Evolutionary conservation across 2,797 vertebrate genomes (phyloP).

Genomic region (Macropus fuliginosus): DNA sequence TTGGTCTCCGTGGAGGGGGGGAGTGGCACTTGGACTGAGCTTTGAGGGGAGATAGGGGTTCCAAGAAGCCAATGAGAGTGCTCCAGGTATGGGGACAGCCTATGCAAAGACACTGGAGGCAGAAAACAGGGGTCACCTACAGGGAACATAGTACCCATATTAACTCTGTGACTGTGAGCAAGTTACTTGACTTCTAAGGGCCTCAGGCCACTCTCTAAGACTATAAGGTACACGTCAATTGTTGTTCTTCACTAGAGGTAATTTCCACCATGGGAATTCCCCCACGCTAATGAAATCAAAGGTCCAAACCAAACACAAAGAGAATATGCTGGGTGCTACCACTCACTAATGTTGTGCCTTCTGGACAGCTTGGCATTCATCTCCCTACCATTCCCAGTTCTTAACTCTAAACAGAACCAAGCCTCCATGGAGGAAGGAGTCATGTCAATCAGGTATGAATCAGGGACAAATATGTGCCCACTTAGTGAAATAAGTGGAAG

Average conservation of each 20-base stretch:
- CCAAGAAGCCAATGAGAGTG: too few species aligned
- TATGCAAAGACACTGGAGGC: background rate
- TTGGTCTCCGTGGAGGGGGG: background rate
- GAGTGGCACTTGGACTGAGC: background rate
- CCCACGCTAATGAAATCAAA: background rate
- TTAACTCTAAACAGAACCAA: conserved; percentile 18
- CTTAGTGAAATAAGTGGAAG: background rate
- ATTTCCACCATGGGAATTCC: background rate
- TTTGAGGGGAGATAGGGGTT: background rate
- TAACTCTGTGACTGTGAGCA: too few species aligned
- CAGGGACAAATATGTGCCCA: background rate
- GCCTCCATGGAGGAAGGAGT: conserved; percentile 10
- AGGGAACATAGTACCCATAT: background rate
- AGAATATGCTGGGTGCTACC: background rate
- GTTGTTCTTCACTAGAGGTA: background rate
- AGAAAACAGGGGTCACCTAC: background rate
- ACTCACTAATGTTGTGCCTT: background rate
- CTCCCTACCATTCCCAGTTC: conserved; percentile 2
- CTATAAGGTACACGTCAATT: background rate
- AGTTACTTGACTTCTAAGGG: too few species aligned
- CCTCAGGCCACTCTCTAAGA: background rate
- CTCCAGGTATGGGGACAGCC: background rate
- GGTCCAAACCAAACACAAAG: too few species aligned
- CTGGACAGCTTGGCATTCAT: background rate
- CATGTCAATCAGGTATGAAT: background rate